Percentiles rank a stretch among this genome's conserved stretches.
phyloP scores from a whole-genome alignment of 2,113 vertebrate genomes.

The Microtus ochrogaster region DNA sequence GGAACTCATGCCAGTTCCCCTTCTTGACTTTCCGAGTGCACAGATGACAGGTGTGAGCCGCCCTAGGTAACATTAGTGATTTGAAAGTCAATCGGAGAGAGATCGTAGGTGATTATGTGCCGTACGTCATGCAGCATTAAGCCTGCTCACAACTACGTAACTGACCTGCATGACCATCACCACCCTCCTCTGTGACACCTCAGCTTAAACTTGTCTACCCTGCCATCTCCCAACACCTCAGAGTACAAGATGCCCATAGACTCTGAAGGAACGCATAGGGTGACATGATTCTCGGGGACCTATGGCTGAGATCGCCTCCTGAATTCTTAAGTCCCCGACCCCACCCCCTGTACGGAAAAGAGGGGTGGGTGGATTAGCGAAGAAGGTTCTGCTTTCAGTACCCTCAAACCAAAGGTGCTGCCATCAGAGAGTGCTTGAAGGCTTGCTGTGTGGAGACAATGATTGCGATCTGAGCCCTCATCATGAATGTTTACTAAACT shows the following conservation, averaged over 20 bases:
- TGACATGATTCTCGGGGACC: background rate
- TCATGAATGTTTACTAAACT: constrained; percentile 30
- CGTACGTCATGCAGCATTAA: background rate
- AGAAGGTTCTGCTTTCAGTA: background rate
- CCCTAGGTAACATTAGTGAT: background rate
- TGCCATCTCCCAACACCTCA: background rate
- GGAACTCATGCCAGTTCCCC: background rate
- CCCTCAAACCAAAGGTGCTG: background rate
- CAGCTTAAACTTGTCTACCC: background rate
- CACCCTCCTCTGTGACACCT: constrained; percentile 45
- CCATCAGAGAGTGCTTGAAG: background rate
- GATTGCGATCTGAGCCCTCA: background rate
- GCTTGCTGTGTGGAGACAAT: background rate
- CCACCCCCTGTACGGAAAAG: background rate
- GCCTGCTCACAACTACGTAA: background rate
- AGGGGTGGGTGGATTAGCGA: background rate
- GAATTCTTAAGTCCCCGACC: background rate
- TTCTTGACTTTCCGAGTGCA: background rate
- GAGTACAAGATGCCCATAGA: background rate
- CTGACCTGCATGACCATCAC: background rate
- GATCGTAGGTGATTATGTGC: background rate
- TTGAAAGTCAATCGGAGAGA: background rate
- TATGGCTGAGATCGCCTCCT: background rate
- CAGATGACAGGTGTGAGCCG: background rate
- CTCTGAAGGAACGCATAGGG: background rate